Percentiles rank a stretch among this genome's conserved stretches.
Conservation (phyloP, 2,797 vertebrate genomes). For the Neopelma chrysocephalum region DNA sequence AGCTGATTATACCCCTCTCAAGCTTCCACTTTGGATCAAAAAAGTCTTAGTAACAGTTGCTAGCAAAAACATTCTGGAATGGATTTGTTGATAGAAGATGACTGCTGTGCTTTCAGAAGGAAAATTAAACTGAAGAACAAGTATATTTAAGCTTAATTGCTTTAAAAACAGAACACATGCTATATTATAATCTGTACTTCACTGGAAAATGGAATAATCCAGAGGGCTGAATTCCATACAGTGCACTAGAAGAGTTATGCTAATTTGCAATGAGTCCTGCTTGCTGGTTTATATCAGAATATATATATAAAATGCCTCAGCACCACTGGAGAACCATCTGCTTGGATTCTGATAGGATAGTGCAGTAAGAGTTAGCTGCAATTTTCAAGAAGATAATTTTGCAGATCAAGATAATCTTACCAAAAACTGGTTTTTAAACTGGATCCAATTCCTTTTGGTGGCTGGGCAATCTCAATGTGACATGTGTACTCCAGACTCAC, state of each 20-base stretch:
- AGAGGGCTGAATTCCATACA: conserved; percentile 4
- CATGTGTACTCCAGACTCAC: background rate
- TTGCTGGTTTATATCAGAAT: background rate
- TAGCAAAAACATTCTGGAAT: conserved; percentile 65
- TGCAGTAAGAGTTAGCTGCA: background rate
- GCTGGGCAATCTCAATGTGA: background rate
- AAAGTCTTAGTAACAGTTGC: conserved; percentile 41
- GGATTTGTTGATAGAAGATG: conserved; percentile 59
- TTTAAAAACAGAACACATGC: conserved; percentile 61
- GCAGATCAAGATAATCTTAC: background rate
- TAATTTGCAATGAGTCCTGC: background rate
- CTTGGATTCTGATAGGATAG: background rate
- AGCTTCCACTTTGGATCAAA: conserved; percentile 11
- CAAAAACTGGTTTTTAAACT: background rate
- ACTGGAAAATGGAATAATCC: conserved; percentile 58
- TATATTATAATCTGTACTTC: conserved; percentile 36
- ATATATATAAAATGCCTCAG: background rate
- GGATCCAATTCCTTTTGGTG: background rate
- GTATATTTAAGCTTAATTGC: conserved; percentile 69
- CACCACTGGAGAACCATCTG: background rate
- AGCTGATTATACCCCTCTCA: conserved; percentile 1
- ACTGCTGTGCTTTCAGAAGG: conserved; percentile 62
- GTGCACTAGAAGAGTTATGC: background rate
- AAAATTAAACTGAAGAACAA: conserved; percentile 63
- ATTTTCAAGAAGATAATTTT: background rate